Conservation (phyloP, 2,888 invertebrate species). For the Cabera pusaria region DNA sequence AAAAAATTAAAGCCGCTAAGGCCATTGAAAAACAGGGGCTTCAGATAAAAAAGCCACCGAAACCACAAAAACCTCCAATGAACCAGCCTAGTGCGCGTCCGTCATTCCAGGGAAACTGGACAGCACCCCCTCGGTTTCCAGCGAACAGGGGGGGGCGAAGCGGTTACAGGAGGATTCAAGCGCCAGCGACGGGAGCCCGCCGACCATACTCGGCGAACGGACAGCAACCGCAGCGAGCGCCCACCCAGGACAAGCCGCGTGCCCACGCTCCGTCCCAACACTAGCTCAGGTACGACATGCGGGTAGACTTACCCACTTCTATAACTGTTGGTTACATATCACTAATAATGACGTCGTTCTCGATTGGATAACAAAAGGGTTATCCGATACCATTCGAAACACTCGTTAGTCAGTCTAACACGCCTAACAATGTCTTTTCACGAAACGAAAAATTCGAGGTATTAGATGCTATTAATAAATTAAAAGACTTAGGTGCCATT, state of each 20-base stretch:
- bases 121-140: slow-evolving; percentile 15
- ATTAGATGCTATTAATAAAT: neutral
- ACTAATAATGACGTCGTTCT: slow-evolving; percentile 9
- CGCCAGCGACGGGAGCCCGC: neutral
- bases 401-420: neutral
- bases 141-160: slow-evolving; percentile 15
- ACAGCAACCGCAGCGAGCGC: neutral
- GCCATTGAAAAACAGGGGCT: slow-evolving; percentile 17
- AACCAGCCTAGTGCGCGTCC: no score
- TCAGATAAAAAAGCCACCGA: slow-evolving; percentile 15
- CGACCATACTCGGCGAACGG: neutral
- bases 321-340: slow-evolving; percentile 18
- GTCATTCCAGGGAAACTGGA: slow-evolving; percentile 17
- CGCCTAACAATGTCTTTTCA: slow-evolving; percentile 2
- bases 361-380: slow-evolving; percentile 6
- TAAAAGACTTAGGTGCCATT: no score
- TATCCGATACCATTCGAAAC: slow-evolving; percentile 5
- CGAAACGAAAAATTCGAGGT: slow-evolving; percentile 1
- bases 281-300: slow-evolving; percentile 27
- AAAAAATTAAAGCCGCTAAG: slow-evolving; percentile 22
- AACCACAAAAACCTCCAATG: neutral
- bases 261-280: slow-evolving; percentile 2
- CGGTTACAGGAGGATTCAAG: slow-evolving; percentile 2
- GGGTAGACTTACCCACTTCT: slow-evolving; percentile 20
- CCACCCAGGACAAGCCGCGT: slow-evolving; percentile 1